Evolutionary conservation across 2,888 invertebrate genomes (phyloP).

Genomic region (Cyaniris semiargus): DNA sequence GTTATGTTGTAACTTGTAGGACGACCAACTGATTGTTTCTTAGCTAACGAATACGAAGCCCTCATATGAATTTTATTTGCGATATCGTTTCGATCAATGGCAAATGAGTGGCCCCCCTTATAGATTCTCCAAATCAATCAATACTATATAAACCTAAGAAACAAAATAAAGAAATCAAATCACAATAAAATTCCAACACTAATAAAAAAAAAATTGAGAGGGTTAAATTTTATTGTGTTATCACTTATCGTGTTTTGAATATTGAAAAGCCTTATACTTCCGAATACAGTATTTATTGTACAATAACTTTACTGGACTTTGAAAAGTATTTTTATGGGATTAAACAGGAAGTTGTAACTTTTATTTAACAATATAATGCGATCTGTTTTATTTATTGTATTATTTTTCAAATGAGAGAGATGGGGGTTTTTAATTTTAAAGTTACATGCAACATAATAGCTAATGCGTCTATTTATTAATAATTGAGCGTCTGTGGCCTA

Average conservation of each 20-base stretch:
- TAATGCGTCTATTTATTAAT: too few species aligned
- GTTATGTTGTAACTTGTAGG: too few species aligned
- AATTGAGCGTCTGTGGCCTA: too few species aligned
- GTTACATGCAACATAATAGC: too few species aligned
- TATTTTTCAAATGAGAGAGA: neutral
- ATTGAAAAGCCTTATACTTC: conserved; percentile 10
- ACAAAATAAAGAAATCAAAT: conserved; percentile 11
- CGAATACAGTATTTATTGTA: conserved; percentile 26
- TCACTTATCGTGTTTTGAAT: conserved; percentile 16
- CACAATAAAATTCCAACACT: neutral
- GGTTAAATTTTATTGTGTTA: conserved; percentile 18
- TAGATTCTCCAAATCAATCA: neutral
- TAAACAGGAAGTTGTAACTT: conserved; percentile 13
- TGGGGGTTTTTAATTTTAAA: too few species aligned
- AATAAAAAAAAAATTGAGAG: neutral
- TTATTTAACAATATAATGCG: neutral
- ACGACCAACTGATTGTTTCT: neutral
- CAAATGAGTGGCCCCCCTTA: neutral
- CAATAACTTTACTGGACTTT: conserved; percentile 25
- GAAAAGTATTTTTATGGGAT: conserved; percentile 6
- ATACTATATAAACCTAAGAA: neutral
- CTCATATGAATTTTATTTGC: neutral
- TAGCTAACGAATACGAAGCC: neutral
- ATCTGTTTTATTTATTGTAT: neutral
- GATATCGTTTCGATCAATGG: neutral